These are phyloP conservation scores for Ceraclea dissimilis DNA, from an alignment of 2,888 invertebrate genomes.

Conservation along the genomic window DNA sequence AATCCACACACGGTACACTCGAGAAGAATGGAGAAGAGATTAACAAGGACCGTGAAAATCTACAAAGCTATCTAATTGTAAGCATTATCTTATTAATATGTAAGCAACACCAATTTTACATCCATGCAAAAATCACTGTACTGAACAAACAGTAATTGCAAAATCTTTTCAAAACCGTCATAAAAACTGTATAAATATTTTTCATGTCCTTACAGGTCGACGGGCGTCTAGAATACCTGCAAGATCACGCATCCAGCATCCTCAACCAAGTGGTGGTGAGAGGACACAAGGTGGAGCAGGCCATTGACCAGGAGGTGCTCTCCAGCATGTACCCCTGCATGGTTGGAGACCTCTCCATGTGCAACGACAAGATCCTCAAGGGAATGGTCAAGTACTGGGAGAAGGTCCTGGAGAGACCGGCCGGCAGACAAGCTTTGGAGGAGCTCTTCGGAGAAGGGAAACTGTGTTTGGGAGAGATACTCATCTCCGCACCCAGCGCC, in stretches of 20 bases:
- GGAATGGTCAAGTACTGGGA: conserved; percentile 74
- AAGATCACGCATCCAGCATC: conserved; percentile 39
- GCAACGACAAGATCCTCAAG: conserved; percentile 41
- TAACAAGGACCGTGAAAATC: too few relatives aligned
- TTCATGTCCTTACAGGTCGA: conserved; percentile 43
- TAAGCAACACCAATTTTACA: too few relatives aligned
- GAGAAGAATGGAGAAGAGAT: too few relatives aligned
- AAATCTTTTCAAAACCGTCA: too few relatives aligned
- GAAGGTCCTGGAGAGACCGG: conserved; percentile 71
- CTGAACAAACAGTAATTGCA: too few relatives aligned
- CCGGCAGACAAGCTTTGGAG: conserved; percentile 75
- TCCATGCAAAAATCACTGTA: too few relatives aligned
- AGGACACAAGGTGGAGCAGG: conserved; percentile 37
- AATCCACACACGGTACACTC: too few relatives aligned
- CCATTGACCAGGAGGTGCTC: conserved; percentile 43
- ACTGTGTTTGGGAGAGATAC: conserved; percentile 66
- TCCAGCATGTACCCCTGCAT: conserved; percentile 41
- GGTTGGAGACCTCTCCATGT: conserved; percentile 40
- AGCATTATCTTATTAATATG: too few relatives aligned
- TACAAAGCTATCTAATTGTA: too few relatives aligned
- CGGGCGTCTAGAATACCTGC: conserved; percentile 43
- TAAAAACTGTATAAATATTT: too few relatives aligned
- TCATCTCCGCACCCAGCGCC: conserved; percentile 73
- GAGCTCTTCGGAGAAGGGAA: conserved; percentile 66
- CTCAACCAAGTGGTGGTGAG: conserved; percentile 38